Evolutionary conservation across 1,140 invertebrate species (phyloP).

Genomic region (Ips typographus): DNA sequence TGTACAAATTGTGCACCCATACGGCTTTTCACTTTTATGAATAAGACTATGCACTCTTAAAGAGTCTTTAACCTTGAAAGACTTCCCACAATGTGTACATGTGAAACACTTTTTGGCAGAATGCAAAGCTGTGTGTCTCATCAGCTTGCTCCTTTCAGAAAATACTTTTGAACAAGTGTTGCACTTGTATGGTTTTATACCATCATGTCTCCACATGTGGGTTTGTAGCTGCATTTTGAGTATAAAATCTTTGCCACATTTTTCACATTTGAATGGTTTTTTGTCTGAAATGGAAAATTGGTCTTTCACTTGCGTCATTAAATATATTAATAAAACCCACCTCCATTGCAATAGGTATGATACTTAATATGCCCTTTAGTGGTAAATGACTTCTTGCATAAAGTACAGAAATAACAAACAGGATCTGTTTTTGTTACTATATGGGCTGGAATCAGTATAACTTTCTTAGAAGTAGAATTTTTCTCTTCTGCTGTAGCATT

Average conservation of each 20-base stretch:
- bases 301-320: not conserved
- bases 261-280: constrained; percentile 49
- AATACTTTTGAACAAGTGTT: constrained; percentile 47
- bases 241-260: constrained; percentile 48
- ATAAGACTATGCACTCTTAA: constrained; percentile 53
- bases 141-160: constrained; percentile 45
- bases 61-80: constrained; percentile 53
- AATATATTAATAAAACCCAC: constrained; percentile 31
- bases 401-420: constrained; percentile 45
- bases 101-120: constrained; percentile 45
- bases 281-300: constrained; percentile 46
- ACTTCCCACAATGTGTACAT: constrained; percentile 53
- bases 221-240: constrained; percentile 47
- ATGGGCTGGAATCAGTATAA: not conserved
- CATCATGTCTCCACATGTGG: constrained; percentile 47
- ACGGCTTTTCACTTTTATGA: constrained; percentile 57
- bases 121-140: constrained; percentile 45
- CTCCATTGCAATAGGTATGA: constrained; percentile 49
- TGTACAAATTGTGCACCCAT: constrained; percentile 54
- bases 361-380: constrained; percentile 48
- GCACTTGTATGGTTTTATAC: constrained; percentile 48
- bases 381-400: constrained; percentile 48
- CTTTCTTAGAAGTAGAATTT: not conserved
- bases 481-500: constrained; percentile 1
- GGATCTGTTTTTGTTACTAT: constrained; percentile 21